These are phyloP conservation scores for Drosophila kambysellisi DNA, from an alignment of 2,888 invertebrate species.

Conservation along the genomic window DNA sequence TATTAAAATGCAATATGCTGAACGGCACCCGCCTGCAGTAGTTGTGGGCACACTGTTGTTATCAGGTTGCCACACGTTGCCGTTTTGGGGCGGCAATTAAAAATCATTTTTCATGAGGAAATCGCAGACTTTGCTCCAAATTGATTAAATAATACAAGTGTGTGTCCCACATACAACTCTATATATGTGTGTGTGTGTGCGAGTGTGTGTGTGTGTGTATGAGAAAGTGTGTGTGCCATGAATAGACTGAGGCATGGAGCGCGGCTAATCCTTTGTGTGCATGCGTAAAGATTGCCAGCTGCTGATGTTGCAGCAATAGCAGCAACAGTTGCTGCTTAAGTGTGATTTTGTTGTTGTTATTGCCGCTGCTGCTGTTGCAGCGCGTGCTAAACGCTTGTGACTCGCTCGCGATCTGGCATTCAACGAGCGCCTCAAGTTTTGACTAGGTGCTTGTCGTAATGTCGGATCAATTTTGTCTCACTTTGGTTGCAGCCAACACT, in stretches of 20 bases:
- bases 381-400: conserved; percentile 49
- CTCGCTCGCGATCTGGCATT: conserved; percentile 14
- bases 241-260: conserved; percentile 40
- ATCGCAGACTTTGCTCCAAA: conserved; percentile 46
- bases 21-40: conserved; percentile 50
- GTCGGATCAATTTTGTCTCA: conserved; percentile 74
- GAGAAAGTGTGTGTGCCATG: conserved; percentile 19
- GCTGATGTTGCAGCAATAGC: conserved; percentile 43
- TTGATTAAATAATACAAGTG: conserved; percentile 69
- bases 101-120: conserved; percentile 75
- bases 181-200: not conserved
- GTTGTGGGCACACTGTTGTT: conserved; percentile 45
- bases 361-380: conserved; percentile 9
- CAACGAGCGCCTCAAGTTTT: conserved; percentile 16
- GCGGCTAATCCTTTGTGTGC: conserved; percentile 49
- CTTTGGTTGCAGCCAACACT: conserved; percentile 43
- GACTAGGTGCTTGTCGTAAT: conserved; percentile 55
- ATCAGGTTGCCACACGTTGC: conserved; percentile 46
- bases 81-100: conserved; percentile 62
- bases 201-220: not conserved
- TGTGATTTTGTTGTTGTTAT: conserved; percentile 2
- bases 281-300: conserved; percentile 62
- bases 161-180: not conserved
- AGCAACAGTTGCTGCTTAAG: conserved; percentile 7
- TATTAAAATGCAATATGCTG: conserved; percentile 70